Base-by-base conservation (phyloP, 2,888 invertebrate genomes). In the Ptychoptera contaminata region DNA sequence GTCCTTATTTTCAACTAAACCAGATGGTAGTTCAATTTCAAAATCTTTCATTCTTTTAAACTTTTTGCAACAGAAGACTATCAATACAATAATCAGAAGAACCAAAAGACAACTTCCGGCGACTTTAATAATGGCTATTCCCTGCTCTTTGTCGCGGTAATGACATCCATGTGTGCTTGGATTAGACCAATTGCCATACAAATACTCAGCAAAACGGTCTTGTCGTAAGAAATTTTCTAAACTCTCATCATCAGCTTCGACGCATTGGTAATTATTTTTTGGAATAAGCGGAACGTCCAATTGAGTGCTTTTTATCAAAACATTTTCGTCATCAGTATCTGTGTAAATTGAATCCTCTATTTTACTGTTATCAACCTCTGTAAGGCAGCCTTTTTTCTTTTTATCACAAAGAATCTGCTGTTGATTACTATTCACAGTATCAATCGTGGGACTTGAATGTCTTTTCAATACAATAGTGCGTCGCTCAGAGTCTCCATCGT, bases 31-130 rank as follows among this genome's bases (percentile, higher is more conserved):
- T 10, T 53, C 56, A 23, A 59, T 51, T 10, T 54, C 51, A 43
- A 63, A 63, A 40, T 62, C 57, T 1, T 61, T 57, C 63, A 63
- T 63, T 50, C 57, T 56, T 31, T 53, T 54, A 35, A 54, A 56
- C 46, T 62, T 61, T 10, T 57, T 54, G 30, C 56, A 56, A 6
- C 46, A 49, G 32, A 53, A 47, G 30, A 59, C 54, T n/a, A 36
- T 35, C 1, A 51, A 44, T 1, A 53, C 47, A 1, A 23, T 5
- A 7, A 51, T 46, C 39, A 52, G 46, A 7, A 49, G 35, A 1
- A 46, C 31, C 2, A 51, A 37, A 34, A 50, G 35, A 8, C 51
- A 38, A 16, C 49, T 14, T 10, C 52, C 34, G 29, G 52, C 43
- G 15, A 55, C 44, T 23, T 23, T 23, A 5, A 23, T 5, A 23